These are phyloP conservation scores for Corydoras sp. DNA, from an alignment of 2,113 vertebrate species.

Conservation along the genomic window DNA sequence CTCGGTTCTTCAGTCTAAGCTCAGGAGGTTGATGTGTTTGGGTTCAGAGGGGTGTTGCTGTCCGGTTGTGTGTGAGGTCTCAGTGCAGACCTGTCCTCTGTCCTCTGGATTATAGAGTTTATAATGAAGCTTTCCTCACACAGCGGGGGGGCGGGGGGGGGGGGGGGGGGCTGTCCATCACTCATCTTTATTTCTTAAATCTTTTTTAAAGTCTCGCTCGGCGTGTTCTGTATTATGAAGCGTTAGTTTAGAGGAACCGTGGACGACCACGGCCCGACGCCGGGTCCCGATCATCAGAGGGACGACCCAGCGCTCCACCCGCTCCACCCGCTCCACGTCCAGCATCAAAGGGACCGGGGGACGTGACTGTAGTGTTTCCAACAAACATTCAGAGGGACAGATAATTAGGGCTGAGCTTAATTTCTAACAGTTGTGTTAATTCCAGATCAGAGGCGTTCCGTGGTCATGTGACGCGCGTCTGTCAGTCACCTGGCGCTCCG, in stretches of 20 bases:
- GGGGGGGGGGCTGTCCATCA: too few relatives aligned
- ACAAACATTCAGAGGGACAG: slow-evolving; percentile 1
- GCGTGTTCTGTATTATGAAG: background rate
- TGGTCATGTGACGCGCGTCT: background rate
- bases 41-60: too few relatives aligned
- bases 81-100: too few relatives aligned
- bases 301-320: slow-evolving; percentile 18
- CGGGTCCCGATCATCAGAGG: slow-evolving; percentile 7
- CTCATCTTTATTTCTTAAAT: too few relatives aligned
- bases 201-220: background rate
- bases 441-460: slow-evolving; percentile 12
- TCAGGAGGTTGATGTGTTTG: too few relatives aligned
- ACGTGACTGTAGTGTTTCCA: slow-evolving; percentile 31
- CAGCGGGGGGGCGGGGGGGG: too few relatives aligned
- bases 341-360: slow-evolving; percentile 28
- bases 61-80: too few relatives aligned
- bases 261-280: slow-evolving; percentile 3
- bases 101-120: background rate
- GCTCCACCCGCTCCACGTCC: background rate
- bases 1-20: too few relatives aligned
- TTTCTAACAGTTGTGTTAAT: slow-evolving; percentile 17
- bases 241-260: slow-evolving; percentile 1
- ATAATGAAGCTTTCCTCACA: background rate
- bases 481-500: background rate
- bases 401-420: slow-evolving; percentile 16